A percentile compares a stretch with the other conserved stretches of the same genome.
Conservation (phyloP, 2,888 invertebrate genomes). For the Acanthosepion lycidas region DNA sequence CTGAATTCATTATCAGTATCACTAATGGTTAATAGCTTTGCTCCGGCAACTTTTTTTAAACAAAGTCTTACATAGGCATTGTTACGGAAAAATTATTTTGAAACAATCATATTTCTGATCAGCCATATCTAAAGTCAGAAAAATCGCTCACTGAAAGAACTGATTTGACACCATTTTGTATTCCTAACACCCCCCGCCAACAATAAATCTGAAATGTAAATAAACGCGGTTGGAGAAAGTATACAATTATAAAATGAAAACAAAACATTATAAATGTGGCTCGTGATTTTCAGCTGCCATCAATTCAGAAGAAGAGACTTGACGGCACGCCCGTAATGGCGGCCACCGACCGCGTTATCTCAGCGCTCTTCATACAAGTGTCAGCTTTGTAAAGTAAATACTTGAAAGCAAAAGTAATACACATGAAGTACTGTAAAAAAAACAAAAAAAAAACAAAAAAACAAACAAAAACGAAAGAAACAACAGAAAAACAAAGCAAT, state of each 20-base stretch:
- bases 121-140: no score
- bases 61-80: no score
- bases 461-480: not conserved
- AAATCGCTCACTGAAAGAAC: no score
- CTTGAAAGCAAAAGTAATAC: not conserved
- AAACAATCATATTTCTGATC: no score
- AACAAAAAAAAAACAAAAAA: not conserved
- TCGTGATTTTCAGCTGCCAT: not conserved
- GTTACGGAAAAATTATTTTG: no score
- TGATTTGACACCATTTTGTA: no score
- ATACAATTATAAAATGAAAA: not conserved
- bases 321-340: not conserved
- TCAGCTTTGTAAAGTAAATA: not conserved
- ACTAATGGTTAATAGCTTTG: no score
- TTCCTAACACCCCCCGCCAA: no score
- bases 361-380: conserved; percentile 4
- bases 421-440: not conserved
- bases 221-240: no score
- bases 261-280: not conserved
- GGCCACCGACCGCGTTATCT: not conserved
- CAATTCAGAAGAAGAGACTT: not conserved
- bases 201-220: no score
- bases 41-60: no score
- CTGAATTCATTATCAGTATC: no score
- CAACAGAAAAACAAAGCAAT: not conserved